Percentiles rank a stretch among this genome's conserved stretches.
Evolutionary conservation across 2,888 invertebrate species (phyloP).

Genomic region (Drosophila sordidula): DNA sequence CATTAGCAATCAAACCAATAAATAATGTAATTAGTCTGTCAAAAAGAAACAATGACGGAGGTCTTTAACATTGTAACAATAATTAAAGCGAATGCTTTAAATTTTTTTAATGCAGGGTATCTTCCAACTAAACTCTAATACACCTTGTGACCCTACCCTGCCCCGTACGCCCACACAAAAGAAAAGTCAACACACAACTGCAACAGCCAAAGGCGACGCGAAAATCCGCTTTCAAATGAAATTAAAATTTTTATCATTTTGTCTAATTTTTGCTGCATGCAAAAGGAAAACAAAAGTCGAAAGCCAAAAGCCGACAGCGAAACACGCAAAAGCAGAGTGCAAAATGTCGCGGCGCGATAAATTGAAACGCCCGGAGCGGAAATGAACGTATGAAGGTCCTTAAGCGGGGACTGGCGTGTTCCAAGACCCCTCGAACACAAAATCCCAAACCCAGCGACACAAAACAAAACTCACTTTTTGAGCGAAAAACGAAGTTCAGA

Average conservation of each 20-base stretch:
- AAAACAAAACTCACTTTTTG: slow-evolving; percentile 72
- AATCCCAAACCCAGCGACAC: slow-evolving; percentile 26
- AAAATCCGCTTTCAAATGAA: slow-evolving; percentile 72
- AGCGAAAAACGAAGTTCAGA: slow-evolving; percentile 45
- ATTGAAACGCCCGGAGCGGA: slow-evolving; percentile 66
- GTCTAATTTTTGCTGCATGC: slow-evolving; percentile 67
- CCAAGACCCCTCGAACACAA: slow-evolving; percentile 1
- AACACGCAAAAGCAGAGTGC: slow-evolving; percentile 73
- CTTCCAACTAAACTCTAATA: slow-evolving; percentile 36
- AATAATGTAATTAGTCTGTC: too few species aligned
- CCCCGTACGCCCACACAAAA: slow-evolving; percentile 22
- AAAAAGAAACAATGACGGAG: too few species aligned
- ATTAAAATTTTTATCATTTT: slow-evolving; percentile 79
- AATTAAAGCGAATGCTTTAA: background rate
- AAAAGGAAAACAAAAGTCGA: slow-evolving; percentile 40
- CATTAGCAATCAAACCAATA: too few species aligned
- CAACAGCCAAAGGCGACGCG: slow-evolving; percentile 48
- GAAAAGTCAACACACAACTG: slow-evolving; percentile 42
- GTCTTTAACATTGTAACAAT: background rate
- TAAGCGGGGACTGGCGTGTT: slow-evolving; percentile 30
- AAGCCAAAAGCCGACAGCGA: slow-evolving; percentile 27
- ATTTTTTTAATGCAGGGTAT: slow-evolving; percentile 12
- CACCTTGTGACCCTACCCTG: slow-evolving; percentile 17
- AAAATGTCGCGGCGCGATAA: slow-evolving; percentile 77
- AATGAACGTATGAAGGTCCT: slow-evolving; percentile 65